Evolutionary conservation across 2,797 vertebrate species (phyloP).

Genomic region (Hippocampus kuda): DNA sequence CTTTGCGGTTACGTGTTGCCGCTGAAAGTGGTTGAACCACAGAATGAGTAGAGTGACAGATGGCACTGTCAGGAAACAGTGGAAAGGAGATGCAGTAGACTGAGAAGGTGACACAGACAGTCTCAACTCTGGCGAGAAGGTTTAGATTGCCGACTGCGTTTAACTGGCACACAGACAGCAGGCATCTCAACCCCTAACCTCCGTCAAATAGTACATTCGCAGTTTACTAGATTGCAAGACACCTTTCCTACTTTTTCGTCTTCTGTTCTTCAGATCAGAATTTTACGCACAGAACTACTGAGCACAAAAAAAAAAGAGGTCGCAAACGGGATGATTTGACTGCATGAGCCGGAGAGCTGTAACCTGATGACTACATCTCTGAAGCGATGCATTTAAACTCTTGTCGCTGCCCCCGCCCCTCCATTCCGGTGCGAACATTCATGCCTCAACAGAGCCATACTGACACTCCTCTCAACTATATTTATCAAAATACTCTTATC

Average conservation of each 20-base stretch:
- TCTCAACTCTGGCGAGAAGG: constrained; percentile 28
- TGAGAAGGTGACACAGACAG: constrained; percentile 14
- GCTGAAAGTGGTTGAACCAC: not conserved
- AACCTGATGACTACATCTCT: not conserved
- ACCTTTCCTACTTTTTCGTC: not conserved
- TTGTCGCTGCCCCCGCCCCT: not conserved
- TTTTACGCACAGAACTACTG: constrained; percentile 2
- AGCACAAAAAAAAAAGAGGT: constrained; percentile 7
- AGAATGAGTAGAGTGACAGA: not conserved
- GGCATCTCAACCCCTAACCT: not conserved
- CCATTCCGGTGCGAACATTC: not conserved
- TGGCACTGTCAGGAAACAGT: not conserved
- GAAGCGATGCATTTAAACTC: not conserved
- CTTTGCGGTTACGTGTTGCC: not conserved
- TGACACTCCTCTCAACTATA: not conserved
- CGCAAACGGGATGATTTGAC: constrained; percentile 10
- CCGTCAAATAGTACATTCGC: not conserved
- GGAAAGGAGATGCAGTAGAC: constrained; percentile 7
- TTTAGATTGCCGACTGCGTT: constrained; percentile 30
- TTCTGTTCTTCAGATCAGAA: constrained; percentile 1
- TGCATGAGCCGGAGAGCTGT: not conserved
- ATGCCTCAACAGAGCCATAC: not conserved
- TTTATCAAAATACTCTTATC: not conserved
- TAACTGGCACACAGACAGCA: not conserved
- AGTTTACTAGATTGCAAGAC: not conserved